phyloP scores from a whole-genome alignment of 2,888 invertebrate species.

The Amphimallon solstitiale region DNA sequence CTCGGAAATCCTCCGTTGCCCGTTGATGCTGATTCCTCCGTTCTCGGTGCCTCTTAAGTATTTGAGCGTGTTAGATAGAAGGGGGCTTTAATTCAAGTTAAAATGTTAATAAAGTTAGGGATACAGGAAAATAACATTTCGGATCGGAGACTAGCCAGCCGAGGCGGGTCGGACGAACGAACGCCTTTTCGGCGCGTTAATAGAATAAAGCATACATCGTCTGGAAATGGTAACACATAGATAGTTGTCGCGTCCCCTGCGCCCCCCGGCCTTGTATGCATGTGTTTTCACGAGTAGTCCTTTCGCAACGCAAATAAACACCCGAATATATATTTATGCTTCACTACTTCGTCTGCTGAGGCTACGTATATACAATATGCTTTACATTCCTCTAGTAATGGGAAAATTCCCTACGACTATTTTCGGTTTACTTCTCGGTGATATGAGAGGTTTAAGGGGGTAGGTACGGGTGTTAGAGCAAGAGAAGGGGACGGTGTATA shows the following conservation, averaged over 20 bases:
- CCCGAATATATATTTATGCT: conserved; percentile 4
- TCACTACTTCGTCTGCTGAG: conserved; percentile 8
- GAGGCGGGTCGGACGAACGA: conserved; percentile 23
- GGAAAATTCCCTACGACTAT: conserved; percentile 40
- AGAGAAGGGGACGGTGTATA: neutral
- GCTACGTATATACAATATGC: conserved; percentile 19
- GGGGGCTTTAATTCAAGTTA: conserved; percentile 44
- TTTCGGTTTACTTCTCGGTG: conserved; percentile 7
- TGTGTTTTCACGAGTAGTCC: neutral
- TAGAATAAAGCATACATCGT: conserved; percentile 6
- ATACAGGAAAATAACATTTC: conserved; percentile 45
- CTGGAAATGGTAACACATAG: neutral
- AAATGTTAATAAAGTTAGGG: conserved; percentile 48
- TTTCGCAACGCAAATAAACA: conserved; percentile 16
- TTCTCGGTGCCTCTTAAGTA: conserved; percentile 28
- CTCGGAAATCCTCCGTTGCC: too few species aligned
- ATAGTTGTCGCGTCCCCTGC: too few species aligned
- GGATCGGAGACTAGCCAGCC: conserved; percentile 1
- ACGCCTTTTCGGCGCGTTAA: conserved; percentile 25
- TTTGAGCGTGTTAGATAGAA: conserved; percentile 36
- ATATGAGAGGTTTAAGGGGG: neutral
- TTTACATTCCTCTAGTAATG: conserved; percentile 45
- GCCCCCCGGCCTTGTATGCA: neutral
- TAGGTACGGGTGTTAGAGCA: neutral
- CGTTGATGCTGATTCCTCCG: too few species aligned